phyloP scores from a whole-genome alignment of 1,140 invertebrate species.

The Leptinotarsa defecta region DNA sequence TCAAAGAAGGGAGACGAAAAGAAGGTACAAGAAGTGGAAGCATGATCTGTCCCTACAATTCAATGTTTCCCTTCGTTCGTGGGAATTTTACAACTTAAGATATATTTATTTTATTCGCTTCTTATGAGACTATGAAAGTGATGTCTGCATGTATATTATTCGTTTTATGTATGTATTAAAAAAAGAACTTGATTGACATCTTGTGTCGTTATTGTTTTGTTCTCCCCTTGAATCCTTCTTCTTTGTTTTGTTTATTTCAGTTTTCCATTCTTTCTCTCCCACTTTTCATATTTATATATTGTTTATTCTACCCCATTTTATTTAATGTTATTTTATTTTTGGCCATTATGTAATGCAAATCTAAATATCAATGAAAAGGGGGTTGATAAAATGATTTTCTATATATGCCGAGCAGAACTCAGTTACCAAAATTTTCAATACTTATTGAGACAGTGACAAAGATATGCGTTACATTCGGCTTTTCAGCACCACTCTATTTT shows the following conservation, averaged over 20 bases:
- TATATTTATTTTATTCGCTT: conserved; percentile 29
- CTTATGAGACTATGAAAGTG: conserved; percentile 15
- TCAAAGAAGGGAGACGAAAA: conserved; percentile 85
- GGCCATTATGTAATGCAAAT: background rate
- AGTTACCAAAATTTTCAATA: too few species aligned
- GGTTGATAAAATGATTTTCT: too few species aligned
- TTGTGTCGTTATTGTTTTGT: conserved; percentile 22
- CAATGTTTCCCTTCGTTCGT: background rate
- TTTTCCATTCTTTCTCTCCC: background rate
- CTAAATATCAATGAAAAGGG: too few species aligned
- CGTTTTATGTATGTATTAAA: conserved; percentile 25
- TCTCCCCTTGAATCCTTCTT: background rate
- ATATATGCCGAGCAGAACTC: too few species aligned
- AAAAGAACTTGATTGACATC: conserved; percentile 18
- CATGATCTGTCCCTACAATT: conserved; percentile 60
- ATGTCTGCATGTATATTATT: conserved; percentile 31
- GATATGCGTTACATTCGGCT: background rate
- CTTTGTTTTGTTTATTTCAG: conserved; percentile 5
- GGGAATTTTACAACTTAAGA: conserved; percentile 13
- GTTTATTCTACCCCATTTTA: background rate
- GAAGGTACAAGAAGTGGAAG: conserved; percentile 88
- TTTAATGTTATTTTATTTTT: background rate
- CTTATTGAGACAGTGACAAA: background rate
- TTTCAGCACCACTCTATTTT: background rate
- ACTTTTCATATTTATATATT: background rate